Evolutionary conservation across 2,113 vertebrate species (phyloP).

Genomic region (Erinaceus europaeus): DNA sequence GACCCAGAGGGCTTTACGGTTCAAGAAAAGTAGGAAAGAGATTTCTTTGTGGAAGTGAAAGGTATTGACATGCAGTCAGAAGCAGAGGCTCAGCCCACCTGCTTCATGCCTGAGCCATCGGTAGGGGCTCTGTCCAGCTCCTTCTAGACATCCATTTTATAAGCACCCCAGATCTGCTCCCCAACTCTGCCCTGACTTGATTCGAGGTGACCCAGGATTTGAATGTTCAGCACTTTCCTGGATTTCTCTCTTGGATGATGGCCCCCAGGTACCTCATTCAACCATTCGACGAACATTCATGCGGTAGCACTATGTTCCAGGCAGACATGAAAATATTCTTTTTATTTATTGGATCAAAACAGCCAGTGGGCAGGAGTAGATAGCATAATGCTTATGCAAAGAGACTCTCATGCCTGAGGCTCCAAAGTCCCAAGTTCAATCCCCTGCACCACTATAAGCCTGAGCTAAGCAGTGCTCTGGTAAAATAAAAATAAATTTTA

Average conservation of each 20-base stretch:
- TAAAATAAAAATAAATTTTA: no score
- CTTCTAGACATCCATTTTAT: not conserved
- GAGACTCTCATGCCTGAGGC: no score
- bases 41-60: conserved; percentile 15
- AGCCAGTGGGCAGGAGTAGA: no score
- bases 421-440: no score
- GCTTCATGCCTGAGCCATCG: not conserved
- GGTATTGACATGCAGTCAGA: not conserved
- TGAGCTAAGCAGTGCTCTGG: no score
- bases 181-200: not conserved
- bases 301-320: not conserved
- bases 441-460: no score
- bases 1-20: conserved; percentile 49
- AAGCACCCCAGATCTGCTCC: not conserved
- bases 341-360: no score
- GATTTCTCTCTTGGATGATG: no score
- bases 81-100: not conserved
- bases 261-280: not conserved
- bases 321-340: no score
- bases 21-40: conserved; percentile 45
- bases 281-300: not conserved
- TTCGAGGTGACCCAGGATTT: not conserved
- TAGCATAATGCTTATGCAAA: no score
- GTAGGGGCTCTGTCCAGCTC: not conserved
- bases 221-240: conserved; percentile 19